A percentile compares a stretch with the other conserved stretches of the same genome.
Conservation (phyloP, 2,113 vertebrate species). For the Callionymus lyra region DNA sequence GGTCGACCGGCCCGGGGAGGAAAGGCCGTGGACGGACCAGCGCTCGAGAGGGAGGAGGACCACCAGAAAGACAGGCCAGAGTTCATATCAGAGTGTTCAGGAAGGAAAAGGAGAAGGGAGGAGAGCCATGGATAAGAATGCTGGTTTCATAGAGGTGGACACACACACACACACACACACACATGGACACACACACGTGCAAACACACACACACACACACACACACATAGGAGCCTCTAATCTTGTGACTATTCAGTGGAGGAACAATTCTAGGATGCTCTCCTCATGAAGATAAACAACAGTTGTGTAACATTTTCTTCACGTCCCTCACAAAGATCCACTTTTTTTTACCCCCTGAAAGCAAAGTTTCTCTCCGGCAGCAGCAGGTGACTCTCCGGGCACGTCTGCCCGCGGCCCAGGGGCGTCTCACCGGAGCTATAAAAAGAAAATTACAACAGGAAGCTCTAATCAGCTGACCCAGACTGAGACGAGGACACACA, state of each 20-base stretch:
- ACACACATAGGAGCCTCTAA: constrained; percentile 48
- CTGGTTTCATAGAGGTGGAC: constrained; percentile 39
- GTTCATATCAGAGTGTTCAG: constrained; percentile 54
- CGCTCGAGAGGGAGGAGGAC: constrained; percentile 13
- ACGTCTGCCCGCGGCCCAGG: constrained; percentile 18
- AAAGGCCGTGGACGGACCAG: constrained; percentile 48
- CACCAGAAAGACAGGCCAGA: constrained; percentile 41
- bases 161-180: constrained; percentile 40
- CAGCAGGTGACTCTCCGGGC: constrained; percentile 23
- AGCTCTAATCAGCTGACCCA: constrained; percentile 35
- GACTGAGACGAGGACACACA: constrained; percentile 10
- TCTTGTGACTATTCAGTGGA: constrained; percentile 41
- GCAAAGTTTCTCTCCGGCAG: neutral
- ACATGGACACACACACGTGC: constrained; percentile 38
- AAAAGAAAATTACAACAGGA: constrained; percentile 50
- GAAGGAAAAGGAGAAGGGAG: constrained; percentile 62
- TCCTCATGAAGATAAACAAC: constrained; percentile 24
- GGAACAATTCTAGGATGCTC: constrained; percentile 41
- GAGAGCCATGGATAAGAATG: constrained; percentile 51
- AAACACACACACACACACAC: constrained; percentile 40
- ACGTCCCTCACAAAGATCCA: constrained; percentile 4
- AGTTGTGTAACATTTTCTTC: constrained; percentile 9
- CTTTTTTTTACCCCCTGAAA: constrained; percentile 2
- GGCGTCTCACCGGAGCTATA: constrained; percentile 29
- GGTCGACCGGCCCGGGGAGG: constrained; percentile 33